Percentiles rank a stretch among this genome's conserved stretches.
Evolutionary conservation across 2,113 vertebrate species (phyloP).

Genomic region (Paradisaea rubra): DNA sequence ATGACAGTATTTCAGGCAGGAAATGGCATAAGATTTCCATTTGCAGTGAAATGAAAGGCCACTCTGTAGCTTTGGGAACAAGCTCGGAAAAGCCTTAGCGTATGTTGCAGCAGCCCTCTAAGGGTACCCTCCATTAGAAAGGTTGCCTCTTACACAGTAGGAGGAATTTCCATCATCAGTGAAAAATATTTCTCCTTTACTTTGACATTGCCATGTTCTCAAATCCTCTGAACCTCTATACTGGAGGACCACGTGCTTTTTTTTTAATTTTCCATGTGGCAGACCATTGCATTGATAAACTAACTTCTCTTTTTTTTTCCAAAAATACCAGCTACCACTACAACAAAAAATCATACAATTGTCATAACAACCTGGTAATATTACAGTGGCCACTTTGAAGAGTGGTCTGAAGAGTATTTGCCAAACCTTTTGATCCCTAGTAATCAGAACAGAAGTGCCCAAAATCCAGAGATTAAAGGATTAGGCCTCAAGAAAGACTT

Average conservation of each 20-base stretch:
- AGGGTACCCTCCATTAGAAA: neutral
- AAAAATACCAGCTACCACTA: neutral
- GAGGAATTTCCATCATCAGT: neutral
- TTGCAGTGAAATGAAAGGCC: neutral
- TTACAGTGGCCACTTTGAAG: conserved; percentile 41
- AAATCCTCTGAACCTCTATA: neutral
- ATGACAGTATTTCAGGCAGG: neutral
- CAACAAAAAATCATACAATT: neutral
- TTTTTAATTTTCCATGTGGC: neutral
- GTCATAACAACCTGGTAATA: neutral
- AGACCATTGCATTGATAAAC: neutral
- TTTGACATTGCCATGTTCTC: neutral
- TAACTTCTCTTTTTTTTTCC: neutral
- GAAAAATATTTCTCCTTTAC: neutral
- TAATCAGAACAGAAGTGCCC: conserved; percentile 67
- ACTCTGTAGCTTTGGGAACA: neutral
- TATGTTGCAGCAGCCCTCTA: neutral
- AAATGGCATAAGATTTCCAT: neutral
- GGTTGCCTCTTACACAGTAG: neutral
- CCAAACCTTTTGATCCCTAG: conserved; percentile 50
- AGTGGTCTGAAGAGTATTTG: conserved; percentile 35
- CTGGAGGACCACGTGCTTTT: neutral
- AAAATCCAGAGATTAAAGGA: conserved; percentile 69
- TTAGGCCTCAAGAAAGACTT: conserved; percentile 62
- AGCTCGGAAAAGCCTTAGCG: neutral